Conservation (phyloP, 2,888 invertebrate species). For the Limulus polyphemus region DNA sequence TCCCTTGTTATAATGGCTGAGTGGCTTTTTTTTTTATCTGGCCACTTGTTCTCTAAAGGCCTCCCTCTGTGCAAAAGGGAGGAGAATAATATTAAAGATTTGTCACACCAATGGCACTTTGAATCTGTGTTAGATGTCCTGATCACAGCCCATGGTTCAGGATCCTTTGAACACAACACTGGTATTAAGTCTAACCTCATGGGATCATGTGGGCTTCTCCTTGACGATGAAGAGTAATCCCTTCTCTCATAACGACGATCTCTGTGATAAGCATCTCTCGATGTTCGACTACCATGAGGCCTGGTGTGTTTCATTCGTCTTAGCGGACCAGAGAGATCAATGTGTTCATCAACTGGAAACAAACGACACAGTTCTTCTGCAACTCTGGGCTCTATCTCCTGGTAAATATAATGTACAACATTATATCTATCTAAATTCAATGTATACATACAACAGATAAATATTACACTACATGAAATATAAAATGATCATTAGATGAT, state of each 20-base stretch:
- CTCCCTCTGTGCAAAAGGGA: too few species aligned
- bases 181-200: conserved; percentile 13
- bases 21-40: too few species aligned
- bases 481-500: not conserved
- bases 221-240: conserved; percentile 5
- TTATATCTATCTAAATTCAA: not conserved
- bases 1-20: too few species aligned
- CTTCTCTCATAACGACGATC: conserved; percentile 9
- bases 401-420: conserved; percentile 32
- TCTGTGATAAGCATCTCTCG: conserved; percentile 11
- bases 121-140: too few species aligned
- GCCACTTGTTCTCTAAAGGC: too few species aligned
- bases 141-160: too few species aligned
- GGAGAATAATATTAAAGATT: too few species aligned
- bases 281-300: conserved; percentile 1
- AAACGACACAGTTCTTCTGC: conserved; percentile 86
- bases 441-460: not conserved
- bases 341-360: conserved; percentile 79
- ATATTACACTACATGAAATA: not conserved
- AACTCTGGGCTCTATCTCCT: conserved; percentile 92
- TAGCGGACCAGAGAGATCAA: conserved; percentile 76
- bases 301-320: conserved; percentile 35
- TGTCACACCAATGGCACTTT: too few species aligned
- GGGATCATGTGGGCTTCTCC: conserved; percentile 17
- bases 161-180: too few species aligned